phyloP scores from a whole-genome alignment of 2,797 vertebrate species.

The Malurus splendens region DNA sequence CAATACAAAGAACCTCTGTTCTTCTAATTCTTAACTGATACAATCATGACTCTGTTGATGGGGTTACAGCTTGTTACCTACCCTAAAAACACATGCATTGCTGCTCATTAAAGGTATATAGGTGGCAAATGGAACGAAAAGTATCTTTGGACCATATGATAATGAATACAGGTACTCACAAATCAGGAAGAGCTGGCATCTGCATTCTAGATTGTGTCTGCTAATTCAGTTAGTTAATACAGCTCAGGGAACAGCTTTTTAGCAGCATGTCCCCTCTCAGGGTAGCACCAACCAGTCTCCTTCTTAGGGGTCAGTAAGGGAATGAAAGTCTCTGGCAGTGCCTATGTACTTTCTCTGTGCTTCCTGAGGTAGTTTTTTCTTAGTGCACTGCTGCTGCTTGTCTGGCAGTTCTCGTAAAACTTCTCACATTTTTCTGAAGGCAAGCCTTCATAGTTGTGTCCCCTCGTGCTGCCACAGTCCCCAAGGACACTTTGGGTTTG shows the following conservation, averaged over 20 bases:
- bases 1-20: not conserved
- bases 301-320: not conserved
- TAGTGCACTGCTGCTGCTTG: not conserved
- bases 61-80: not conserved
- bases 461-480: not conserved
- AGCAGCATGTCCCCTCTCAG: not conserved
- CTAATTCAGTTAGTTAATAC: not conserved
- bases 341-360: not conserved
- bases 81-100: not conserved
- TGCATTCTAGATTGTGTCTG: not conserved
- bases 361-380: not conserved
- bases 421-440: not conserved
- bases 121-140: not conserved
- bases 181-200: rapidly evolving
- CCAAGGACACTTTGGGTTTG: not conserved
- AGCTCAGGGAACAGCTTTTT: not conserved
- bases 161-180: not conserved
- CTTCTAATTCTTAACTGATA: not conserved
- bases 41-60: not conserved
- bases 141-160: not conserved
- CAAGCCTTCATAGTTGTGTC: not conserved
- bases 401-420: not conserved
- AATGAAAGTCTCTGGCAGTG: not conserved
- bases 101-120: not conserved
- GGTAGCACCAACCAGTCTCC: not conserved